Percentiles rank a stretch among this genome's conserved stretches.
phyloP scores from a whole-genome alignment of 2,888 invertebrate genomes.

The Acleris cristana region DNA sequence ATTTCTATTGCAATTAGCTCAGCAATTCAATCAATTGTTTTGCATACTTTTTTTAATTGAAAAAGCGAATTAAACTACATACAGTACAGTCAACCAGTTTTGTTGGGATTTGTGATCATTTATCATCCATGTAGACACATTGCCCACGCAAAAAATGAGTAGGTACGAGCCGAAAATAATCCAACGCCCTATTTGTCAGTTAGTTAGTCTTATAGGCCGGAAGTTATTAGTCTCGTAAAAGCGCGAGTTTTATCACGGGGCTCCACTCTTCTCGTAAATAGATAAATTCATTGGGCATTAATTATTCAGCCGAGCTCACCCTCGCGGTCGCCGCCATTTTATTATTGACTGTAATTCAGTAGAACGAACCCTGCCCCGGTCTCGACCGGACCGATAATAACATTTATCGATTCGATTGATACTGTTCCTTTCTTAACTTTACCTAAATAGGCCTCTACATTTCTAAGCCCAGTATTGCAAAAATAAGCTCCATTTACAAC shows the following conservation, averaged over 20 bases:
- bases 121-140: slow-evolving; percentile 14
- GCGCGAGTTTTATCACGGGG: slow-evolving; percentile 35
- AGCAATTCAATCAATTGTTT: neutral
- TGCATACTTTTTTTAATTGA: neutral
- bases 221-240: slow-evolving; percentile 37
- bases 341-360: slow-evolving; percentile 61
- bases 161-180: slow-evolving; percentile 25
- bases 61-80: neutral
- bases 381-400: slow-evolving; percentile 63
- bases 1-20: neutral
- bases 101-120: neutral
- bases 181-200: slow-evolving; percentile 29
- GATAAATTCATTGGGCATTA: slow-evolving; percentile 45
- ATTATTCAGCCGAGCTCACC: slow-evolving; percentile 43
- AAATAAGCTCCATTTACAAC: neutral
- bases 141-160: slow-evolving; percentile 22
- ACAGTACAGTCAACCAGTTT: slow-evolving; percentile 25
- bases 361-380: slow-evolving; percentile 53
- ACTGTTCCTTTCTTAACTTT: slow-evolving; percentile 54
- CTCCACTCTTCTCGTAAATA: slow-evolving; percentile 42
- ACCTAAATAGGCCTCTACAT: neutral
- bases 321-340: slow-evolving; percentile 49
- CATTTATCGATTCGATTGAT: slow-evolving; percentile 59
- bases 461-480: neutral
- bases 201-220: slow-evolving; percentile 29